These are phyloP conservation scores for Mesorhabditis sp. DNA, from an alignment of 2,888 invertebrate species.

Conservation along the genomic window DNA sequence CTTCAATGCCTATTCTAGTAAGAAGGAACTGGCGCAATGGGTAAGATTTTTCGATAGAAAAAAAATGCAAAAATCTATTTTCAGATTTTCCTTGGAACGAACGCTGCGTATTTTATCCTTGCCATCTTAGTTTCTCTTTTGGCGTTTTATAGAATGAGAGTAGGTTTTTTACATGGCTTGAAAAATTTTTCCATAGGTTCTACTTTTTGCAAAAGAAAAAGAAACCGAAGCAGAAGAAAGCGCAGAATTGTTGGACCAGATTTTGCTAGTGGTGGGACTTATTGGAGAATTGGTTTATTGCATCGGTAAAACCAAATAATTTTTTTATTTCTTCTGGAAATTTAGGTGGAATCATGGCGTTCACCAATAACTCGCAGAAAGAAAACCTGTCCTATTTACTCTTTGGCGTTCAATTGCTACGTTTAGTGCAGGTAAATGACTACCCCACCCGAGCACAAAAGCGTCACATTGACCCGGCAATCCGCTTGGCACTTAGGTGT, in stretches of 20 bases:
- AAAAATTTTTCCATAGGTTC: constrained; percentile 8
- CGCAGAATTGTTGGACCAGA: constrained; percentile 39
- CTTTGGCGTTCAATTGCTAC: background rate
- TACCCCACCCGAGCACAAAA: background rate
- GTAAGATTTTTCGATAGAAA: constrained; percentile 13
- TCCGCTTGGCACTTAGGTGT: constrained; percentile 27
- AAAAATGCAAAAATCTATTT: constrained; percentile 3
- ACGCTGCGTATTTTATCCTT: constrained; percentile 31
- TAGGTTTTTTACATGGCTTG: background rate
- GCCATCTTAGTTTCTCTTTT: constrained; percentile 30
- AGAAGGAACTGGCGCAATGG: constrained; percentile 33
- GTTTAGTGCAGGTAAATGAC: background rate
- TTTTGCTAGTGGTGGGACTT: constrained; percentile 37
- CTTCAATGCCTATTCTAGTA: constrained; percentile 37
- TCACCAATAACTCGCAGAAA: constrained; percentile 27
- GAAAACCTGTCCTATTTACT: constrained; percentile 5
- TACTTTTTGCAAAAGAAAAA: constrained; percentile 31
- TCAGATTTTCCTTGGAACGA: constrained; percentile 41
- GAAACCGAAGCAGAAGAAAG: constrained; percentile 38
- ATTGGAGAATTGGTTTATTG: constrained; percentile 39
- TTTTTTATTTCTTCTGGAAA: background rate
- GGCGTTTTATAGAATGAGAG: constrained; percentile 39
- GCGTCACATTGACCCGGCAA: background rate
- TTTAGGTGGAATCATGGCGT: constrained; percentile 34
- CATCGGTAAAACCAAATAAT: constrained; percentile 17